Evolutionary conservation across 2,113 vertebrate species (phyloP).

Genomic region (Edolisoma coerulescens): DNA sequence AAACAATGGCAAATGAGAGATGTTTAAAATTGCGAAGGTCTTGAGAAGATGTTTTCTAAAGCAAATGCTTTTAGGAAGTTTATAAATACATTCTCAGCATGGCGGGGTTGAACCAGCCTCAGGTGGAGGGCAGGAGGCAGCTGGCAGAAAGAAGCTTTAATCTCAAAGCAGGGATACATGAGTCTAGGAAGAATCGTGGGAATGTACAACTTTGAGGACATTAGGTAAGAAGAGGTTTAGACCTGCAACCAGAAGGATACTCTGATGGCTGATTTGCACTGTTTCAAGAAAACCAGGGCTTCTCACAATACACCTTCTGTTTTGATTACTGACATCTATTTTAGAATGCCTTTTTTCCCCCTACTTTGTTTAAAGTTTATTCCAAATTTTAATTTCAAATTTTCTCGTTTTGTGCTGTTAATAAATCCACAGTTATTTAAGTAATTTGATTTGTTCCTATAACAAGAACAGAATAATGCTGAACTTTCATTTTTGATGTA

Average conservation of each 20-base stretch:
- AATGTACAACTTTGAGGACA: background rate
- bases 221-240: background rate
- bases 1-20: background rate
- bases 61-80: background rate
- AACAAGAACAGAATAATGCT: background rate
- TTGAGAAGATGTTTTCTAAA: background rate
- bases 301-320: background rate
- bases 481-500: background rate
- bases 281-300: background rate
- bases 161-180: background rate
- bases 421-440: background rate
- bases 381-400: background rate
- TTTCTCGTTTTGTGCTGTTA: background rate
- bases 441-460: background rate
- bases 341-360: rapidly evolving
- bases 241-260: background rate
- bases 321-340: background rate
- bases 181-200: background rate
- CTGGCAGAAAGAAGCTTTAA: background rate
- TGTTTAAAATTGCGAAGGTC: background rate
- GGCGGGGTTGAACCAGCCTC: background rate
- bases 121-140: background rate
- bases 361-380: background rate
- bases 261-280: background rate
- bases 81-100: background rate